Conservation (phyloP, 2,113 vertebrate species). For the Pheucticus melanocephalus region DNA sequence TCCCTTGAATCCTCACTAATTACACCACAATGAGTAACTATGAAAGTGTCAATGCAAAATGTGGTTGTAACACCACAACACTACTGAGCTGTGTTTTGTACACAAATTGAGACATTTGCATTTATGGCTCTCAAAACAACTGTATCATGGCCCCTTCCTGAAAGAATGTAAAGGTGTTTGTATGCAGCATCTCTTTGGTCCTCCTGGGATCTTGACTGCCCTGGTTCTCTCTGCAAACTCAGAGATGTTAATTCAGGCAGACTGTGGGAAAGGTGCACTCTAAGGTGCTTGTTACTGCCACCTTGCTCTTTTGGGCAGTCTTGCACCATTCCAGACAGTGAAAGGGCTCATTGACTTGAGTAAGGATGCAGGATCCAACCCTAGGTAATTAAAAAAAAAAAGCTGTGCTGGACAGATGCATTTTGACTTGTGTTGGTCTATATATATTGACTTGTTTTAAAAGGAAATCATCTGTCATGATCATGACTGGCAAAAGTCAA, state of each 20-base stretch:
- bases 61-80: not conserved
- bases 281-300: not conserved
- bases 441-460: not conserved
- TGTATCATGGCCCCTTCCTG: not conserved
- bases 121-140: not conserved
- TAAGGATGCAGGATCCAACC: not conserved
- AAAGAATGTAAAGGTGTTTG: not conserved
- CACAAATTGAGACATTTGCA: not conserved
- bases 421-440: not conserved
- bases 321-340: not conserved
- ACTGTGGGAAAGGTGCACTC: fast-evolving
- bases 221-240: not conserved
- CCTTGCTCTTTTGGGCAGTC: not conserved
- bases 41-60: not conserved
- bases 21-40: not conserved
- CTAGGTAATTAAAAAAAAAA: not conserved
- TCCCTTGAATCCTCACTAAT: not conserved
- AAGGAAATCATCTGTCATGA: not conserved
- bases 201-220: not conserved
- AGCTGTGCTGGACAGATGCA: not conserved
- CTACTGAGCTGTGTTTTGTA: not conserved
- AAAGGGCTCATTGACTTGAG: not conserved
- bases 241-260: fast-evolving
- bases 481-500: not conserved
- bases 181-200: not conserved